Evolutionary conservation across 2,888 invertebrate species (phyloP).

Genomic region (Cetonia aurata): DNA sequence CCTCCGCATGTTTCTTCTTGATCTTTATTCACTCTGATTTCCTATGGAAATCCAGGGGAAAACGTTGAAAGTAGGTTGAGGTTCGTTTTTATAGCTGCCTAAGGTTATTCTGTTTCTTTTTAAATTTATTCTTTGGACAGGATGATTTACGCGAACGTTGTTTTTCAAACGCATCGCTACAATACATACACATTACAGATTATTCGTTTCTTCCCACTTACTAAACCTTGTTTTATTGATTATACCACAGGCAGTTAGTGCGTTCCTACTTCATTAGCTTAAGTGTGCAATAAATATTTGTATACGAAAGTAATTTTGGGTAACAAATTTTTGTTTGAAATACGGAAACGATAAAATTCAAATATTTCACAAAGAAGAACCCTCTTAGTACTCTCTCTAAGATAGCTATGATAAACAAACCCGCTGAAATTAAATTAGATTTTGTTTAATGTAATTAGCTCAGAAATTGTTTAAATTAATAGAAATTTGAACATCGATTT

Average conservation of each 20-base stretch:
- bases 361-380: no score
- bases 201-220: conserved; percentile 3
- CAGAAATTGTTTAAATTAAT: no score
- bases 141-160: neutral
- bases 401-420: no score
- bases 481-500: no score
- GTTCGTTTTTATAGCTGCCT: neutral
- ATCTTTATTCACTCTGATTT: neutral
- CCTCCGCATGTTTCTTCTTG: neutral
- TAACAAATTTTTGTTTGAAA: neutral
- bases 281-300: conserved; percentile 26
- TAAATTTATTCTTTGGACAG: conserved; percentile 13
- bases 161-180: conserved; percentile 7
- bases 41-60: neutral
- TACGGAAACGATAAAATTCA: no score
- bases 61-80: neutral
- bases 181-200: neutral
- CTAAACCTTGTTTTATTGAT: conserved; percentile 5
- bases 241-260: neutral
- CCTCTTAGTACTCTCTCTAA: no score
- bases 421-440: no score
- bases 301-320: conserved; percentile 10
- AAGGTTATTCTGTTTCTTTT: conserved; percentile 21
- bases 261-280: conserved; percentile 11
- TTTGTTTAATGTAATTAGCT: no score